Evolutionary conservation across 2,113 vertebrate genomes (phyloP).

Genomic region (Protobothrops mucrosquamatus): DNA sequence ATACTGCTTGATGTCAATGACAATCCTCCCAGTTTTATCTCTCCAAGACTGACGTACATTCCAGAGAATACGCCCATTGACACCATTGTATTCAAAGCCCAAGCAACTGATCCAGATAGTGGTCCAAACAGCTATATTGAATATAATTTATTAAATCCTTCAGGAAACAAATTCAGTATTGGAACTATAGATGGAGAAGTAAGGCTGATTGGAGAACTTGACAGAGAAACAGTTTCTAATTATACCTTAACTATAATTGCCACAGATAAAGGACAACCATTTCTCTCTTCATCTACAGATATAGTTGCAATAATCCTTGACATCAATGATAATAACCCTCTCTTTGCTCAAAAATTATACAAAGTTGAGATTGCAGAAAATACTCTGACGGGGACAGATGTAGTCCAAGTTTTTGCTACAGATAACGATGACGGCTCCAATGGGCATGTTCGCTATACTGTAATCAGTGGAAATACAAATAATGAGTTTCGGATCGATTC

Average conservation of each 20-base stretch:
- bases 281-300: conserved; percentile 83
- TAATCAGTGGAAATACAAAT: conserved; percentile 72
- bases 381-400: conserved; percentile 84
- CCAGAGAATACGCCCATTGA: conserved; percentile 92
- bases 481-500: conserved; percentile 89
- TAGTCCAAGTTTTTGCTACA: conserved; percentile 81
- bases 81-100: conserved; percentile 84
- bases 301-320: conserved; percentile 87
- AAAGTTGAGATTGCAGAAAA: conserved; percentile 86
- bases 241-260: conserved; percentile 88
- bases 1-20: conserved; percentile 95
- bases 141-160: conserved; percentile 79
- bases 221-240: conserved; percentile 87
- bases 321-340: conserved; percentile 90
- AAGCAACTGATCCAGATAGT: conserved; percentile 86
- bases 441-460: conserved; percentile 88
- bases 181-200: conserved; percentile 87
- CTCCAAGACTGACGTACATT: conserved; percentile 84
- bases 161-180: conserved; percentile 82
- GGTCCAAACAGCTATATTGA: conserved; percentile 97
- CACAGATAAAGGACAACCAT: conserved; percentile 89
- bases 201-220: conserved; percentile 83
- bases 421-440: conserved; percentile 91
- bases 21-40: conserved; percentile 85
- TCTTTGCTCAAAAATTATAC: conserved; percentile 85